Evolutionary conservation across 1,140 invertebrate species (phyloP).

Genomic region (Apis florea): DNA sequence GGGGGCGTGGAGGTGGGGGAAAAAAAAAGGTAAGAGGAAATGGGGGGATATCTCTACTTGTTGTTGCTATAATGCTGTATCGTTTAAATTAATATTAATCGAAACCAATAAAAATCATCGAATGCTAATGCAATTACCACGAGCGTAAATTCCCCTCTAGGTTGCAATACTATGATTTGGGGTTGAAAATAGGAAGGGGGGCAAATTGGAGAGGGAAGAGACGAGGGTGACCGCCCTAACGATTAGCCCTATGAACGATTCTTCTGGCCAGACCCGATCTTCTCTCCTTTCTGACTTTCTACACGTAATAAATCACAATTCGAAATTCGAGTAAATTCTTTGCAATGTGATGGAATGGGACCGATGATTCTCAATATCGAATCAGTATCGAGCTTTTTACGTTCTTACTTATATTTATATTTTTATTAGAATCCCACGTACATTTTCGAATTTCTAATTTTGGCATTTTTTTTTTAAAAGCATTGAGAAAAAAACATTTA

Average conservation of each 20-base stretch:
- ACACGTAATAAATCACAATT: constrained; percentile 17
- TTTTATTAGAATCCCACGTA: too few relatives aligned
- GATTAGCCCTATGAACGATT: constrained; percentile 76
- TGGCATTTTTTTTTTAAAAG: too few relatives aligned
- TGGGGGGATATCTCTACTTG: neutral
- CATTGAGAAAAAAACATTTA: too few relatives aligned
- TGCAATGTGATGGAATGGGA: neutral
- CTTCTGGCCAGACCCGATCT: constrained; percentile 36
- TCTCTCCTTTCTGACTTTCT: constrained; percentile 19
- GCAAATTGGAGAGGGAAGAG: neutral
- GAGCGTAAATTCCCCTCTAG: constrained; percentile 74
- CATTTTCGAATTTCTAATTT: too few relatives aligned
- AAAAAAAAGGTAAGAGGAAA: neutral
- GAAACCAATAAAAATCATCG: constrained; percentile 78
- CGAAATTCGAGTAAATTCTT: neutral
- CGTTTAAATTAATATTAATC: constrained; percentile 45
- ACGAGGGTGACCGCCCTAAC: constrained; percentile 72
- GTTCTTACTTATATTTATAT: too few relatives aligned
- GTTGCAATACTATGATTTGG: constrained; percentile 73
- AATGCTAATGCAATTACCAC: constrained; percentile 80
- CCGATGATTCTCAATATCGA: neutral
- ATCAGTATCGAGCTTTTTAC: too few relatives aligned
- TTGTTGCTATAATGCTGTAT: constrained; percentile 19
- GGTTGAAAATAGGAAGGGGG: constrained; percentile 65
- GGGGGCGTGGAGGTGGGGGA: too few relatives aligned